phyloP scores from a whole-genome alignment of 2,113 vertebrate genomes.

The Tringa solitaria region DNA sequence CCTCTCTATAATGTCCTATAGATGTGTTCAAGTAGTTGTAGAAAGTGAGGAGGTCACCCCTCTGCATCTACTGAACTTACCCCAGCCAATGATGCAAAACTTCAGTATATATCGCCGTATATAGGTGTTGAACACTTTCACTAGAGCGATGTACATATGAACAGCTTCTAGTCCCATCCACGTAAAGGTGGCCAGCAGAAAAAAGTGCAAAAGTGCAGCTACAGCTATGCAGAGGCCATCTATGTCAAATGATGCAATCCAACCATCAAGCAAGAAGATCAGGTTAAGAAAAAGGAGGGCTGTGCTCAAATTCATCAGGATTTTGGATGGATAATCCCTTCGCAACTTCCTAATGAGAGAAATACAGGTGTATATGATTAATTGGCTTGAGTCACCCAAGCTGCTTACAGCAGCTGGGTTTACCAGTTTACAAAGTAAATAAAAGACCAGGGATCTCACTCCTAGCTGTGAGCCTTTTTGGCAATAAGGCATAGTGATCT shows the following conservation, averaged over 20 bases:
- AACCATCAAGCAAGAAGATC: slow-evolving; percentile 89
- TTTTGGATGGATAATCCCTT: slow-evolving; percentile 98
- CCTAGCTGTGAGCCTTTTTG: neutral
- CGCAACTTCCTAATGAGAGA: slow-evolving; percentile 82
- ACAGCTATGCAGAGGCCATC: slow-evolving; percentile 81
- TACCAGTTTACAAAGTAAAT: neutral
- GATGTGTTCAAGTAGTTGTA: no score
- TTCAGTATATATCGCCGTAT: slow-evolving; percentile 95
- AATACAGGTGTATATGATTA: neutral
- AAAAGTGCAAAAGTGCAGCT: slow-evolving; percentile 89
- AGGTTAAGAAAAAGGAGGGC: slow-evolving; percentile 92
- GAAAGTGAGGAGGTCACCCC: no score
- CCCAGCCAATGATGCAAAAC: slow-evolving; percentile 96
- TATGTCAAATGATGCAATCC: slow-evolving; percentile 84
- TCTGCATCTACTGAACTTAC: slow-evolving; percentile 70
- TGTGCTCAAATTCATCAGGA: slow-evolving; percentile 96
- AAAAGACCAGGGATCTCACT: neutral
- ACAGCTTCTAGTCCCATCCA: slow-evolving; percentile 98
- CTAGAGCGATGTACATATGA: slow-evolving; percentile 98
- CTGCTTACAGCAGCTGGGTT: neutral
- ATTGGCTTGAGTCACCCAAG: neutral
- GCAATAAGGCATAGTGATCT: no score
- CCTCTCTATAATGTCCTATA: no score
- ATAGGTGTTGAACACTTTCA: slow-evolving; percentile 98
- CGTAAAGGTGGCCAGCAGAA: slow-evolving; percentile 93